These are phyloP conservation scores for Parazoanthus atlanticus DNA, from an alignment of 92 coral and sea anemone genomes.

Conservation along the genomic window DNA sequence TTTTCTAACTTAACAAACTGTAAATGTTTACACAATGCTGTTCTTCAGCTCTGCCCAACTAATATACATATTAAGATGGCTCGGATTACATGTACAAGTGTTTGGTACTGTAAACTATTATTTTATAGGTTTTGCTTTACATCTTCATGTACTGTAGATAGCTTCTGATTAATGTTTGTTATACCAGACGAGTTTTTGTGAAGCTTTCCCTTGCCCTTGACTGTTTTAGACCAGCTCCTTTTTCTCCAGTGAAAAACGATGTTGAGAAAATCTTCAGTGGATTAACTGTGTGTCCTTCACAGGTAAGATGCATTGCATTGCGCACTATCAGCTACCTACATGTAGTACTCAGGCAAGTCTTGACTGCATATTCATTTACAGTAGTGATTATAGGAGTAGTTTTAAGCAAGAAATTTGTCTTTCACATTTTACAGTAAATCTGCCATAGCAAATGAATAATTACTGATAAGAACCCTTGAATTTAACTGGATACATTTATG, in stretches of 20 bases:
- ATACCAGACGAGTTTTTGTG: not conserved
- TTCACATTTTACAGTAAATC: not conserved
- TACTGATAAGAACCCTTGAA: not conserved
- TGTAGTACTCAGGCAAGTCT: too few relatives aligned
- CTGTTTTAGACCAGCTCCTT: conserved; percentile 29
- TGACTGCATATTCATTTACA: too few relatives aligned
- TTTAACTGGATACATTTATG: not conserved
- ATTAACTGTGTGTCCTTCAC: conserved; percentile 78
- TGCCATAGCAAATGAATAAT: not conserved
- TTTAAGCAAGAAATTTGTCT: not conserved
- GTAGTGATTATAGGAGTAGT: not conserved
- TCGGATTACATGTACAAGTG: too few relatives aligned
- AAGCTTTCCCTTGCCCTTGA: not conserved
- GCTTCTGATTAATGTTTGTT: too few relatives aligned
- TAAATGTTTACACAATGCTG: too few relatives aligned
- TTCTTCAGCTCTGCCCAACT: too few relatives aligned
- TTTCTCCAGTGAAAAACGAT: conserved; percentile 47
- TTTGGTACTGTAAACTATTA: too few relatives aligned
- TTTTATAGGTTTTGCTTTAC: too few relatives aligned
- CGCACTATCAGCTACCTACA: too few relatives aligned
- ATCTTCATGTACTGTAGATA: too few relatives aligned
- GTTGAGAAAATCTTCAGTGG: conserved; percentile 63
- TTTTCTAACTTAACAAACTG: too few relatives aligned
- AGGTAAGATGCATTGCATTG: conserved; percentile 52
- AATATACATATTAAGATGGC: too few relatives aligned